Base-by-base conservation (phyloP, 2,797 vertebrate species). In the Ciconia nigra region DNA sequence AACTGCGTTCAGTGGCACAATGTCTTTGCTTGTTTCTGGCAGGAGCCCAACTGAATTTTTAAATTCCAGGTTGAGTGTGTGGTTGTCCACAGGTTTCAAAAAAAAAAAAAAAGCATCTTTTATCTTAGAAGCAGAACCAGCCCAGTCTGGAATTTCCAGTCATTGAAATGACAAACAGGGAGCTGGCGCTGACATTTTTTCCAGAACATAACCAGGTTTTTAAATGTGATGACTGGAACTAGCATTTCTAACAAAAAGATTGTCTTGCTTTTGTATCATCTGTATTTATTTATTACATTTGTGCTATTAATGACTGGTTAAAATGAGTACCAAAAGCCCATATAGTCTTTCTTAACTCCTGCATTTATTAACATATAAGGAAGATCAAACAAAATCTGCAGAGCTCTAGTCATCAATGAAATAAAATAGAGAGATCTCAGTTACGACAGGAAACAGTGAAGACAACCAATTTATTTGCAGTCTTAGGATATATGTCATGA, bases 391-490 rank as follows among this genome's bases (percentile, higher is more conserved):
- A 92, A 87, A 95, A 91, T 73, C 66, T 90, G 19, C 62, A 90
- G 77, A 91, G 81, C 61, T 67, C 71, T 78, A 92, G 77, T 95
- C 80, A 83, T 77, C 20, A 19, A 51, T 69, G 86, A 70, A 94
- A 63, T 52, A 81, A 89, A 91, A 93, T 89, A 83, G 82, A 96
- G 90, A 95, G 21, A 88, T 95, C 71, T 95, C 70, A 35, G 62
- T 77, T 94, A 90, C 79, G 74, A 72, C 41, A 81, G 85, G 89
- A 87, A 96, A 86, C 62, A 72, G 82, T n/a, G 59, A 83, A 95
- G 91, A 73, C 91, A 96, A 65, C 65, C 73, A 83, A 47, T 91
- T 91, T 94, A 94, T 96, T 96, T 97, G 93, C 94, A 95, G 70
- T 96, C 66, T 86, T 93, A 71, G 83, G 59, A 95, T 91, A 65